Base-by-base conservation (phyloP, 2,797 vertebrate species). In the Trichosurus vulpecula region DNA sequence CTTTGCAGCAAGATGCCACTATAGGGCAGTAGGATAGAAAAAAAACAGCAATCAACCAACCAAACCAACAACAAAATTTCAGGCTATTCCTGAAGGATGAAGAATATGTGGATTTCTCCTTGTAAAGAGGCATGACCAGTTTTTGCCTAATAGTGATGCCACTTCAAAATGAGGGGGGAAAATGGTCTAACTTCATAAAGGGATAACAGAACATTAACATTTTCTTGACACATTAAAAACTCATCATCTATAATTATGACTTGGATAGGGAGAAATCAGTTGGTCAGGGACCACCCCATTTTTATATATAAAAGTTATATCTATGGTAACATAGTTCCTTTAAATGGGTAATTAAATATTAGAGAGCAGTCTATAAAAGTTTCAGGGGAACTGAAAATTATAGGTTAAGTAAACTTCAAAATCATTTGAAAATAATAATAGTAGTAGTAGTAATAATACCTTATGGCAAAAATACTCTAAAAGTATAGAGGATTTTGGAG, bases 401-500 rank as follows among this genome's bases (percentile, higher is more conserved):
- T 41, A 81, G n/a, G 25, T 81, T 47, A 81, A 41, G 6, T n/a
- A 74, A 74, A 74, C 35, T 81, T 81, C n/a, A 25, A 81, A 81
- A 41, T 81, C 10, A 6, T 10, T 41, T 81, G 13, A 81, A 81
- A 81, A 25, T 81, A 47, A 74, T 74, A 74, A 47, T 81, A 81
- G n/a, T 41, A 19, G 35, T 35, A 61, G 9, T 35, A 74, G 25
- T 81, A 47, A 3, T 47, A 81, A 8, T 41, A 74, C 6, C 16
- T 74, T 74, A 66, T 41, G n/a, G 19, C n/a, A 81, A 81, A 81
- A 47, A 47, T 41, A 81, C 14, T 47, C 19, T 47, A 47, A 47
- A 74, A 81, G n/a, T n/a, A 47, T 47, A 22, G 1, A 94, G 96
- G 93, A 95, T 91, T 96, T 96, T 91, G 61, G 92, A 96, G 96